Conservation (phyloP, 1,140 invertebrate genomes). For the Ephestia elutella region DNA sequence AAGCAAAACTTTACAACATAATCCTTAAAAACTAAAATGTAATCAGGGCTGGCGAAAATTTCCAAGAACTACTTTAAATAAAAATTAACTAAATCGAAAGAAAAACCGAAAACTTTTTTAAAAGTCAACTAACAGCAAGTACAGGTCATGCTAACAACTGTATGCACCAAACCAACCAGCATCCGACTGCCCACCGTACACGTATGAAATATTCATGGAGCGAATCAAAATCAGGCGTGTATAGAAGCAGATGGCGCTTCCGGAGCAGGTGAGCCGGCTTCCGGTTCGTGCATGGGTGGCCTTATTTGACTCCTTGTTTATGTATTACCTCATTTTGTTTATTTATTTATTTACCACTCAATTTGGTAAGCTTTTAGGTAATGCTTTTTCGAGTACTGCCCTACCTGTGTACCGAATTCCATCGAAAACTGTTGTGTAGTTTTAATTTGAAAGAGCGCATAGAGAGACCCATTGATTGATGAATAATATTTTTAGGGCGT, state of each 20-base stretch:
- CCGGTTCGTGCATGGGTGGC: background rate
- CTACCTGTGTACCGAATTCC: too few relatives aligned
- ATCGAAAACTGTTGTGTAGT: too few relatives aligned
- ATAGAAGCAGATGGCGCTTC: background rate
- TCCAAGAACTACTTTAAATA: too few relatives aligned
- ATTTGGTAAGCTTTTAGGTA: too few relatives aligned
- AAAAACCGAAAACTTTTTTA: conserved; percentile 14
- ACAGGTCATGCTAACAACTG: background rate
- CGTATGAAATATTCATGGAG: background rate
- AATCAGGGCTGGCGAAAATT: too few relatives aligned
- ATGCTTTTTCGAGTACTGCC: too few relatives aligned
- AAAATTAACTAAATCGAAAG: too few relatives aligned
- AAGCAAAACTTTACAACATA: too few relatives aligned
- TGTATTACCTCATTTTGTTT: background rate
- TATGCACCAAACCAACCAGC: background rate
- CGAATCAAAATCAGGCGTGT: conserved; percentile 3
- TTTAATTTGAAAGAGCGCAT: too few relatives aligned
- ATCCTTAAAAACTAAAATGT: too few relatives aligned
- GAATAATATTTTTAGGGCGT: too few relatives aligned
- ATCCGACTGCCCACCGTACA: background rate
- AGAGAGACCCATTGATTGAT: too few relatives aligned
- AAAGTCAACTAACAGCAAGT: background rate
- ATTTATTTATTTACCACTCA: background rate
- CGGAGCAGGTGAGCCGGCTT: background rate
- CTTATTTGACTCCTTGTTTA: background rate